Percentiles rank a stretch among this genome's conserved stretches.
These are phyloP conservation scores for Oncorhynchus keta DNA, from an alignment of 2,113 vertebrate species.

Conservation along the genomic window DNA sequence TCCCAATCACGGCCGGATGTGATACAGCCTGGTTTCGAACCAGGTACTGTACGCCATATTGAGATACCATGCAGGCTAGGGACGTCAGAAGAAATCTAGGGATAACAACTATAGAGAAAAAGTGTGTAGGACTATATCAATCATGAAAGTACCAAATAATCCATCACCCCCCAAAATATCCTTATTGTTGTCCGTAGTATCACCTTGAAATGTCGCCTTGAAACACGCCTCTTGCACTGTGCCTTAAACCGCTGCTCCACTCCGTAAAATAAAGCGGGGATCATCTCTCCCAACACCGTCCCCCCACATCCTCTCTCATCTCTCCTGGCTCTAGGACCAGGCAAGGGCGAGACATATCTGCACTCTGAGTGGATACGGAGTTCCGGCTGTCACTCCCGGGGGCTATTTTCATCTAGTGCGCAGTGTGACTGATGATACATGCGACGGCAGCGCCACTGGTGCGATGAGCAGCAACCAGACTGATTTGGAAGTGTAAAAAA, in stretches of 20 bases:
- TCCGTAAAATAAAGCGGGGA: constrained; percentile 28
- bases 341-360: constrained; percentile 27
- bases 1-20: too few relatives aligned
- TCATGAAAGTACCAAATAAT: neutral
- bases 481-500: neutral
- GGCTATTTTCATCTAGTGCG: constrained; percentile 25
- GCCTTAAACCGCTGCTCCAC: too few relatives aligned
- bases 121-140: neutral
- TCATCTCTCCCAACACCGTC: constrained; percentile 65
- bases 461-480: neutral
- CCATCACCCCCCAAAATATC: too few relatives aligned
- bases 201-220: neutral
- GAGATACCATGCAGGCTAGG: too few relatives aligned
- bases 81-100: neutral
- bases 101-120: neutral
- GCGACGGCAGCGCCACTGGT: neutral
- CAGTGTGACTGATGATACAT: constrained; percentile 18
- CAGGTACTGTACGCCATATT: too few relatives aligned
- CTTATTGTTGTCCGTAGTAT: too few relatives aligned
- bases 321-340: constrained; percentile 12
- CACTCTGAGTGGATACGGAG: constrained; percentile 40
- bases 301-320: constrained; percentile 37
- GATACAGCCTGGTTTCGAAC: too few relatives aligned
- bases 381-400: constrained; percentile 32
- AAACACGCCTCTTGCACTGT: neutral